These are phyloP conservation scores for Aphrophora alni DNA, from an alignment of 2,888 invertebrate genomes.

Conservation along the genomic window DNA sequence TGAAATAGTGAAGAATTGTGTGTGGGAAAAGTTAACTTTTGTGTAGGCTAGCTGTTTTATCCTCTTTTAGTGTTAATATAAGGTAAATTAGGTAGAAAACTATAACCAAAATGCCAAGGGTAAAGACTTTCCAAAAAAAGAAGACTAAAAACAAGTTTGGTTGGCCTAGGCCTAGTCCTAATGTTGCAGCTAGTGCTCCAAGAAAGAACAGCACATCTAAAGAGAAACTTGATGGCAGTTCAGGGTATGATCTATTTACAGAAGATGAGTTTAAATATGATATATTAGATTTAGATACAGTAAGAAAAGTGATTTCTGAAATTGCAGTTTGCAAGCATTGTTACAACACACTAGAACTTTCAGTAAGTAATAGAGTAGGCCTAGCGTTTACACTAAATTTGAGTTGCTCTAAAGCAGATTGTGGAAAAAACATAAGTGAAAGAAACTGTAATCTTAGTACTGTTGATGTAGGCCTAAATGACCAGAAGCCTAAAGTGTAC, in stretches of 20 bases:
- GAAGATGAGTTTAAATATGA: conserved; percentile 11
- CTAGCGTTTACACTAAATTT: conserved; percentile 12
- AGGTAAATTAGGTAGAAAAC: too few relatives aligned
- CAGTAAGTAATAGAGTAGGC: background rate
- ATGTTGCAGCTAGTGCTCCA: background rate
- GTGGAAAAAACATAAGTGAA: background rate
- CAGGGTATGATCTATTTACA: background rate
- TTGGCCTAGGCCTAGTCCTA: background rate
- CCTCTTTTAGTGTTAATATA: too few relatives aligned
- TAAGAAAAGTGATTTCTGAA: conserved; percentile 6
- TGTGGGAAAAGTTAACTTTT: too few relatives aligned
- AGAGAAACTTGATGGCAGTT: background rate
- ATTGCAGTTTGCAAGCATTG: conserved; percentile 6
- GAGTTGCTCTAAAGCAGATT: background rate
- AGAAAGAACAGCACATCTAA: conserved; percentile 6
- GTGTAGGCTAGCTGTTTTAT: too few relatives aligned
- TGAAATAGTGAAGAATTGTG: too few relatives aligned
- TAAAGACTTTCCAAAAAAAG: background rate
- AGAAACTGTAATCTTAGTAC: background rate
- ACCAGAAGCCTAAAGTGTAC: background rate
- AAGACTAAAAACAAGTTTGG: conserved; percentile 10
- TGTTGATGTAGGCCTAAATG: background rate
- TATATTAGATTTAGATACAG: background rate
- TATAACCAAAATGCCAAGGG: conserved; percentile 25
- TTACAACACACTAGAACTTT: background rate